These are phyloP conservation scores for Hypothenemus hampei DNA, from an alignment of 1,140 invertebrate species.

Conservation along the genomic window DNA sequence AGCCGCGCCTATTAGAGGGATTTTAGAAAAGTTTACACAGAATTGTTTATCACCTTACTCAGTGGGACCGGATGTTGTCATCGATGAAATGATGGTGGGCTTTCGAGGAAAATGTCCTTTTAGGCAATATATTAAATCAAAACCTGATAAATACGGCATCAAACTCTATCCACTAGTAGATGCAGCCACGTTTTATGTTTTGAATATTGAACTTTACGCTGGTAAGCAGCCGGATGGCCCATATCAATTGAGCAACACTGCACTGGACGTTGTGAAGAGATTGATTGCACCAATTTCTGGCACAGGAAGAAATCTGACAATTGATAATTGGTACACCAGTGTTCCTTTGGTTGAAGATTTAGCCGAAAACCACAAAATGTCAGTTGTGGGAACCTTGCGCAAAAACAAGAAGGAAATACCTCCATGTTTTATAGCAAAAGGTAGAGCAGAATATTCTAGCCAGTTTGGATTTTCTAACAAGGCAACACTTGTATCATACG, in stretches of 20 bases:
- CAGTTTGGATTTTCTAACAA: conserved; percentile 38
- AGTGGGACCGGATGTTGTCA: conserved; percentile 1
- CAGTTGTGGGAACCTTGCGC: not conserved
- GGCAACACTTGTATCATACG: conserved; percentile 37
- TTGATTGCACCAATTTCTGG: conserved; percentile 25
- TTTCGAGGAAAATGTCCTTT: conserved; percentile 46
- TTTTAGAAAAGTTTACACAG: not conserved
- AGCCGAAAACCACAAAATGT: conserved; percentile 37
- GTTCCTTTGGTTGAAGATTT: conserved; percentile 36
- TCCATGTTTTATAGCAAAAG: conserved; percentile 30
- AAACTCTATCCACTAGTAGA: conserved; percentile 38
- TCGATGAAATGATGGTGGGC: conserved; percentile 14
- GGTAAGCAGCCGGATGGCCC: conserved; percentile 42
- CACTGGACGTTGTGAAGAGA: conserved; percentile 37
- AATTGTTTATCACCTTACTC: no score
- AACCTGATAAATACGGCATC: conserved; percentile 41
- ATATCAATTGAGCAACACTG: conserved; percentile 32
- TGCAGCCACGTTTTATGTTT: conserved; percentile 20
- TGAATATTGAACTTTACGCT: conserved; percentile 40
- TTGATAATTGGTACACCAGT: conserved; percentile 42
- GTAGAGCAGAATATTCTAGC: conserved; percentile 17
- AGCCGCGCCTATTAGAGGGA: no score
- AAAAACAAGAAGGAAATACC: not conserved
- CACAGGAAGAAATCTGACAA: conserved; percentile 35
- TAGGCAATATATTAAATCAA: conserved; percentile 43